Conservation (phyloP, 2,797 vertebrate genomes). For the Onychomys arenicola region DNA sequence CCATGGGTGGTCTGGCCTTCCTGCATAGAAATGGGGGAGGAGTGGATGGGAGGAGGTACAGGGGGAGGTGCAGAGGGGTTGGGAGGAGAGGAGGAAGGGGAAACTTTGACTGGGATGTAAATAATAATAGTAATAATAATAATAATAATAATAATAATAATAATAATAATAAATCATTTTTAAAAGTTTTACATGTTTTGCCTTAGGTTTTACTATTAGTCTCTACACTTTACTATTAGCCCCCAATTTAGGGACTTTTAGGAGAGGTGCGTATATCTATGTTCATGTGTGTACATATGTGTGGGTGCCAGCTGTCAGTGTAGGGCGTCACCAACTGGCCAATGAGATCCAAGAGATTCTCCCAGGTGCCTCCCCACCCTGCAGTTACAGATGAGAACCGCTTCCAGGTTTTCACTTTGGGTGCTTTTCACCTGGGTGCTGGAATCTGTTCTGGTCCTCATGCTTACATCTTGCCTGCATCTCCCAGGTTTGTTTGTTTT, state of each 20-base stretch:
- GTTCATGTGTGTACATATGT: background rate
- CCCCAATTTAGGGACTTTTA: background rate
- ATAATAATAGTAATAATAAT: background rate
- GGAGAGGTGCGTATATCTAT: background rate
- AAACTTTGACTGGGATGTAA: background rate
- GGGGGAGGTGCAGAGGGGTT: too few relatives aligned
- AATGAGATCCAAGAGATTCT: background rate
- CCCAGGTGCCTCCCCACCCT: background rate
- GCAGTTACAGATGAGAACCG: background rate
- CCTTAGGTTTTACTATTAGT: background rate
- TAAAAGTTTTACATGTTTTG: background rate
- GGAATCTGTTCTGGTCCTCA: too few relatives aligned
- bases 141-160: background rate
- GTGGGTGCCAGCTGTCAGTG: background rate
- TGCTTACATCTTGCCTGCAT: too few relatives aligned
- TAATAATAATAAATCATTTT: too few relatives aligned
- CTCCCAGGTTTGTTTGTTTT: background rate
- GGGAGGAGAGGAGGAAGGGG: background rate
- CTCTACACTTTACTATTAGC: background rate
- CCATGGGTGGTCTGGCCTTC: background rate
- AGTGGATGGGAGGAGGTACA: background rate
- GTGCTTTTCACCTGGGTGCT: background rate
- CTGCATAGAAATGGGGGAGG: background rate
- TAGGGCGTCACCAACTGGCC: background rate
- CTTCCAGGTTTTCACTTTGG: too few relatives aligned